Evolutionary conservation across 2,797 vertebrate genomes (phyloP).

Genomic region (Peromyscus eremicus): DNA sequence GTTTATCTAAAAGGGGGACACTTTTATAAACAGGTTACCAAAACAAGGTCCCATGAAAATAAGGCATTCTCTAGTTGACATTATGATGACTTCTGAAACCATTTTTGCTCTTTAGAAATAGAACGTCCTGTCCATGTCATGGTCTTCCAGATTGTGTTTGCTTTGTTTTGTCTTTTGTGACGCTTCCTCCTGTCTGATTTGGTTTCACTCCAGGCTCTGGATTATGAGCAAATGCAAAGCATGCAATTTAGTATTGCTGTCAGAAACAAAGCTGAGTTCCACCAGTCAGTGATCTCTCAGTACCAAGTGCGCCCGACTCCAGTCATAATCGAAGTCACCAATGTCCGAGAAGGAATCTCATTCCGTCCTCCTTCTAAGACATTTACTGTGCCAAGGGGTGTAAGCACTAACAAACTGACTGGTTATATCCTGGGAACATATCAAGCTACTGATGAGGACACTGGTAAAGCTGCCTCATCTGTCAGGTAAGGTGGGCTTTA

Average conservation of each 20-base stretch:
- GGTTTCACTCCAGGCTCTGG: slow-evolving; percentile 87
- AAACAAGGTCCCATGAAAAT: not conserved
- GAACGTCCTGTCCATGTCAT: not conserved
- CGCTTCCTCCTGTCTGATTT: slow-evolving; percentile 64
- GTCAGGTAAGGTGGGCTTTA: slow-evolving; percentile 90
- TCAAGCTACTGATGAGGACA: slow-evolving; percentile 92
- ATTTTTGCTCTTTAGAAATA: not conserved
- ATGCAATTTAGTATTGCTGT: slow-evolving; percentile 90
- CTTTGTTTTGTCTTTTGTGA: slow-evolving; percentile 30
- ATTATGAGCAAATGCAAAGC: slow-evolving; percentile 92
- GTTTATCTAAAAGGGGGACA: not conserved
- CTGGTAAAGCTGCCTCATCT: slow-evolving; percentile 88
- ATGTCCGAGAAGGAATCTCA: slow-evolving; percentile 91
- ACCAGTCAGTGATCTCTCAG: slow-evolving; percentile 80
- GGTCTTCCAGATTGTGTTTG: not conserved
- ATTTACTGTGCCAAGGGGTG: slow-evolving; percentile 87
- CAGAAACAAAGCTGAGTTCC: slow-evolving; percentile 89
- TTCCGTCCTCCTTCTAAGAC: slow-evolving; percentile 90
- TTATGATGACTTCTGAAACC: slow-evolving; percentile 8
- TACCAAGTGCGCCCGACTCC: slow-evolving; percentile 84
- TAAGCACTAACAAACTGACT: slow-evolving; percentile 67
- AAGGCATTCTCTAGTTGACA: not conserved
- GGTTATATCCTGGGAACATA: slow-evolving; percentile 87
- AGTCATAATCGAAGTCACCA: slow-evolving; percentile 90
- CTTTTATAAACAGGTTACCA: not conserved